Evolutionary conservation across 2,113 vertebrate species (phyloP).

Genomic region (Mastomys natalensis): DNA sequence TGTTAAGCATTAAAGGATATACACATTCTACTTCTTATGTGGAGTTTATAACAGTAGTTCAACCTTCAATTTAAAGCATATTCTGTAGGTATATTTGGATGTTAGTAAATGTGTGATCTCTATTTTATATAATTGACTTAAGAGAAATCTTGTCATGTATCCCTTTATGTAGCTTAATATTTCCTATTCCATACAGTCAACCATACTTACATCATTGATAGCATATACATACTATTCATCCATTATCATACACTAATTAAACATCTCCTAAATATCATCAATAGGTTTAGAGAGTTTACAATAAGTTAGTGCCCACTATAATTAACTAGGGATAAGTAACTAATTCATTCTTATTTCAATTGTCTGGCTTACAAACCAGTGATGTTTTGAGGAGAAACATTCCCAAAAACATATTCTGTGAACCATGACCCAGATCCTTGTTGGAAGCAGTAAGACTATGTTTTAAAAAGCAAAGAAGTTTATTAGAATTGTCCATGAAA

Average conservation of each 20-base stretch:
- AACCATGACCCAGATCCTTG: background rate
- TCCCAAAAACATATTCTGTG: background rate
- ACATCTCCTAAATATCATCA: background rate
- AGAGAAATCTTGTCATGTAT: background rate
- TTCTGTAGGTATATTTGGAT: no score
- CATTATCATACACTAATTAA: background rate
- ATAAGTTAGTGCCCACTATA: background rate
- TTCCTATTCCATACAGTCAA: background rate
- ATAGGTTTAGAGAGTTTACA: background rate
- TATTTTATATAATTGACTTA: background rate
- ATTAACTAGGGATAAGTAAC: background rate
- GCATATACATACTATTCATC: background rate
- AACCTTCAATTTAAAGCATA: background rate
- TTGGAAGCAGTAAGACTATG: background rate
- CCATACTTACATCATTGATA: background rate
- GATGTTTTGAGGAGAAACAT: background rate
- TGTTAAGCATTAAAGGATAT: background rate
- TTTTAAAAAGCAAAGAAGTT: background rate
- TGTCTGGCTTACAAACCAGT: background rate
- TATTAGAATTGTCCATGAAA: slow-evolving; percentile 32
- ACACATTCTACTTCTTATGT: background rate
- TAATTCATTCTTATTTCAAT: background rate
- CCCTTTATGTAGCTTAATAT: background rate
- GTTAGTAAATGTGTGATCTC: background rate
- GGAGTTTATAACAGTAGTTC: background rate